These are phyloP conservation scores for Apolygus lucorum DNA, from an alignment of 1,140 invertebrate species.

Conservation along the genomic window DNA sequence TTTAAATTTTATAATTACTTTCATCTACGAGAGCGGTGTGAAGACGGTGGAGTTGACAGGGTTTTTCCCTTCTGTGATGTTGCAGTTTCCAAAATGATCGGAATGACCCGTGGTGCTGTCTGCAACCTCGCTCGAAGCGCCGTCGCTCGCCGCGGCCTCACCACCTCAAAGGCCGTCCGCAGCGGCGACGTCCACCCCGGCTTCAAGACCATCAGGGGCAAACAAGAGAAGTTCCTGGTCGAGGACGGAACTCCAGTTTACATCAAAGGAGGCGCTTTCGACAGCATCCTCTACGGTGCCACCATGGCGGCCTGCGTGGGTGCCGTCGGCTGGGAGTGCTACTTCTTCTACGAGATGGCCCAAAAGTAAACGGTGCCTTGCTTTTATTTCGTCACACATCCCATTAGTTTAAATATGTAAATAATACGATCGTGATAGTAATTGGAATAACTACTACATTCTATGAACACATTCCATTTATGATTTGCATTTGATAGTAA, in stretches of 20 bases:
- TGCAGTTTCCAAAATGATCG: not conserved
- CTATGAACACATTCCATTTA: too few species aligned
- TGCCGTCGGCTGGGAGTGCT: constrained; percentile 1
- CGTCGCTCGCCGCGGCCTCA: not conserved
- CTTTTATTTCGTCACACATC: not conserved
- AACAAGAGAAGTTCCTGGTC: constrained; percentile 10
- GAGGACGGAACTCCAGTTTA: constrained; percentile 20
- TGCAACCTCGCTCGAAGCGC: not conserved
- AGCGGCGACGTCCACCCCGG: constrained; percentile 10
- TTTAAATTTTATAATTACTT: too few species aligned
- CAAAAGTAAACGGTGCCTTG: not conserved
- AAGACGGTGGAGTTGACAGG: too few species aligned
- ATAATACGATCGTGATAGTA: too few species aligned
- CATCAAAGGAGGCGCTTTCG: constrained; percentile 7
- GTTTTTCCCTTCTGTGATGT: too few species aligned
- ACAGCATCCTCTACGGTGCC: constrained; percentile 14
- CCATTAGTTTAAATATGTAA: too few species aligned
- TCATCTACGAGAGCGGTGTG: too few species aligned
- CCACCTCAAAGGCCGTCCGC: constrained; percentile 29
- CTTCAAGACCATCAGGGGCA: not conserved
- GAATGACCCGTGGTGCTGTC: not conserved
- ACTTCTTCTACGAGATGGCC: constrained; percentile 10
- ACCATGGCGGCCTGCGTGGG: constrained; percentile 5
- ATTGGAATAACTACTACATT: too few species aligned
- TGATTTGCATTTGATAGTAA: too few species aligned